Conservation (phyloP, 2,113 vertebrate genomes). For the Rhinopomastus cyanomelas region DNA sequence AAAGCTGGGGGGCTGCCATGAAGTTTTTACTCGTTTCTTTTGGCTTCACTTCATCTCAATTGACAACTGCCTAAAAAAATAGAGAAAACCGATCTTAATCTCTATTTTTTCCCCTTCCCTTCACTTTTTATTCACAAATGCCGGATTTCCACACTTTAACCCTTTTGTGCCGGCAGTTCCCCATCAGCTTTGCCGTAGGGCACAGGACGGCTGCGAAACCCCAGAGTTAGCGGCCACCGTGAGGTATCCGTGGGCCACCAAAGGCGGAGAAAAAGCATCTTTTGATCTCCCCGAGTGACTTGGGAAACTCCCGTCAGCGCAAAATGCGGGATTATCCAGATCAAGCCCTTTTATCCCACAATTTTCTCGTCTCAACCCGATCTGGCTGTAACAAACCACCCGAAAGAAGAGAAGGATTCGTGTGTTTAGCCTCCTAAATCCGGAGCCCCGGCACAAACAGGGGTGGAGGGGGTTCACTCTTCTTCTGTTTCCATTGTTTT, state of each 20-base stretch:
- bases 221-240: background rate
- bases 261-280: background rate
- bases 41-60: background rate
- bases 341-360: background rate
- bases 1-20: background rate
- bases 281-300: rapidly evolving
- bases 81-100: too few relatives aligned
- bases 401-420: rapidly evolving
- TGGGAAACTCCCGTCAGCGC: background rate
- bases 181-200: too few relatives aligned
- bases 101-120: too few relatives aligned
- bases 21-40: background rate
- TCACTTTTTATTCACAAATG: too few relatives aligned
- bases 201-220: background rate
- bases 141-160: too few relatives aligned
- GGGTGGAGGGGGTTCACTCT: background rate
- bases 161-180: background rate
- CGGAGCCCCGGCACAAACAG: background rate
- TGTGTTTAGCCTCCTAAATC: background rate
- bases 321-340: background rate
- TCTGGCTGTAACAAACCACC: background rate
- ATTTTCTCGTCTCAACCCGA: background rate
- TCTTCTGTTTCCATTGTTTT: background rate
- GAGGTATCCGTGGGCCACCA: background rate
- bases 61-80: background rate